Percentiles rank a stretch among this genome's conserved stretches.
These are phyloP conservation scores for Nysson spinosus DNA, from an alignment of 2,888 invertebrate genomes.

Conservation along the genomic window DNA sequence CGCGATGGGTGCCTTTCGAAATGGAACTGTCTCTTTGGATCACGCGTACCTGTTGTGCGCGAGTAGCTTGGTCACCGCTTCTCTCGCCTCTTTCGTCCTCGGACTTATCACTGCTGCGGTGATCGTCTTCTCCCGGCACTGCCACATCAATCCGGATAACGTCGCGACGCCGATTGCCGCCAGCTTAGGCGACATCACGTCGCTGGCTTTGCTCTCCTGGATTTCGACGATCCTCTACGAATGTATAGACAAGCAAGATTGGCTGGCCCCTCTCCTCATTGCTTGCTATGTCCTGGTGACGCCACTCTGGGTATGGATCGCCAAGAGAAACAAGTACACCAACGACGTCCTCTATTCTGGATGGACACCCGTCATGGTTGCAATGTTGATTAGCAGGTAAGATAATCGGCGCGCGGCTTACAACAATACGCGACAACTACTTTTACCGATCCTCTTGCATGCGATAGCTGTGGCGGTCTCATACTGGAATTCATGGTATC, in stretches of 20 bases:
- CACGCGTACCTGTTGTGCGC: constrained; percentile 86
- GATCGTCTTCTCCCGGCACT: constrained; percentile 83
- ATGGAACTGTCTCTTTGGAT: constrained; percentile 81
- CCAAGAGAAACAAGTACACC: constrained; percentile 84
- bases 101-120: constrained; percentile 86
- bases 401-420: background rate
- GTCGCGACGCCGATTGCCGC: constrained; percentile 90
- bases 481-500: constrained; percentile 85
- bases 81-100: constrained; percentile 85
- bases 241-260: constrained; percentile 81
- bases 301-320: constrained; percentile 87
- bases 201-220: constrained; percentile 82
- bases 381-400: constrained; percentile 89
- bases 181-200: constrained; percentile 88
- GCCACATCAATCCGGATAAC: constrained; percentile 88
- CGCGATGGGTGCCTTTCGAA: constrained; percentile 83
- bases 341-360: constrained; percentile 85
- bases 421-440: too few species aligned
- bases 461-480: constrained; percentile 84
- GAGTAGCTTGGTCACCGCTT: constrained; percentile 86
- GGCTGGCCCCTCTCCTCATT: constrained; percentile 83
- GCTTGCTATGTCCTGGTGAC: constrained; percentile 82
- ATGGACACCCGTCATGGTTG: constrained; percentile 88
- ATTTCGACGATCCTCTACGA: constrained; percentile 81
- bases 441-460: background rate